Percentiles rank a stretch among this genome's conserved stretches.
Conservation (phyloP, 2,888 invertebrate species). For the Sialis fuliginosa region DNA sequence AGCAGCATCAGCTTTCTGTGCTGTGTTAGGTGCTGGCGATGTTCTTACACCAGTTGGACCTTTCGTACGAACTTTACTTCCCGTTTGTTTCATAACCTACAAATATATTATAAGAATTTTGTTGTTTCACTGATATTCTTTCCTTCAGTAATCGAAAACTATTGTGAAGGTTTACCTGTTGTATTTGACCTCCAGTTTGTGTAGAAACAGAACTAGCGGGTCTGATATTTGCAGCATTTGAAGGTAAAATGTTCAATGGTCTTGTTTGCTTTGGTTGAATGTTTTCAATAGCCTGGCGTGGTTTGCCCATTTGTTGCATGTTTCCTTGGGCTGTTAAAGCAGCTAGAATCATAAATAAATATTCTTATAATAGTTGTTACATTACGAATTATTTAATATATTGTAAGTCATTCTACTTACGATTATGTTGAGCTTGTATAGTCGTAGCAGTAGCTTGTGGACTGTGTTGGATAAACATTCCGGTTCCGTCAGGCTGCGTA, state of each 20-base stretch:
- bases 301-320: conserved; percentile 29
- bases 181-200: conserved; percentile 47
- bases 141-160: neutral
- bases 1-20: conserved; percentile 50
- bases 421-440: conserved; percentile 46
- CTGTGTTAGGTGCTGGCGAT: conserved; percentile 45
- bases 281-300: conserved; percentile 31
- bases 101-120: neutral
- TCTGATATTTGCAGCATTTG: conserved; percentile 39
- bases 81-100: conserved; percentile 18
- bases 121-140: neutral
- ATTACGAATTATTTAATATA: neutral
- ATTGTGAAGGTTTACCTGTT: conserved; percentile 24
- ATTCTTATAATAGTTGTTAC: conserved; percentile 4
- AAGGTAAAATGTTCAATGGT: conserved; percentile 26
- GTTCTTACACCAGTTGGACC: conserved; percentile 38
- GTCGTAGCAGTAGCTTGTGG: conserved; percentile 42
- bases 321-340: conserved; percentile 26
- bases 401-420: conserved; percentile 26
- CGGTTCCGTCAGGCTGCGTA: conserved; percentile 50
- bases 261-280: conserved; percentile 31
- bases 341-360: conserved; percentile 13
- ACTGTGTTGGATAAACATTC: conserved; percentile 71
- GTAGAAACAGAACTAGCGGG: conserved; percentile 73
- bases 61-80: conserved; percentile 52